phyloP scores from a whole-genome alignment of 2,888 invertebrate genomes.

The Drosophila birchii region DNA sequence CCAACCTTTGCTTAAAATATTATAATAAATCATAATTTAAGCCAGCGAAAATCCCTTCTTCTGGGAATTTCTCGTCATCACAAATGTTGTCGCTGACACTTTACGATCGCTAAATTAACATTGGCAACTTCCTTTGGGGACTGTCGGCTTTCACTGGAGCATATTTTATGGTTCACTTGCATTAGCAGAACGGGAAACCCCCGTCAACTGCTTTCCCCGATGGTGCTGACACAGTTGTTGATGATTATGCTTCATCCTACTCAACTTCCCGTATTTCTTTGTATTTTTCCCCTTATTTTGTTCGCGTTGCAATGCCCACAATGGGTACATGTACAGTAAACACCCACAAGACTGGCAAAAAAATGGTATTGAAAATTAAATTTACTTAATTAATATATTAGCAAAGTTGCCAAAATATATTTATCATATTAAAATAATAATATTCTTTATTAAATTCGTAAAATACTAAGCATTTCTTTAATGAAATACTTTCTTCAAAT shows the following conservation, averaged over 20 bases:
- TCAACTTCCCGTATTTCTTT: slow-evolving; percentile 22
- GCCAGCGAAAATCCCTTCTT: background rate
- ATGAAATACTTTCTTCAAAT: rapidly evolving
- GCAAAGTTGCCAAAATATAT: too few relatives aligned
- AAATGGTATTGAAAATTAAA: background rate
- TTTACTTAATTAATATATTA: too few relatives aligned
- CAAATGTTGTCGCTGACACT: slow-evolving; percentile 22
- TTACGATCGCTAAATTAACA: slow-evolving; percentile 20
- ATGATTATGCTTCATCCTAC: slow-evolving; percentile 53
- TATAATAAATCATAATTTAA: slow-evolving; percentile 3
- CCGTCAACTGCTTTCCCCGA: slow-evolving; percentile 12
- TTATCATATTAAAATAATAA: background rate
- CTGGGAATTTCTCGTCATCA: background rate
- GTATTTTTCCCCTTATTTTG: background rate
- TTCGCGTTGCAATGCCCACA: slow-evolving; percentile 52
- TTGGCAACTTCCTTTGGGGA: slow-evolving; percentile 33
- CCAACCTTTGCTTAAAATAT: background rate
- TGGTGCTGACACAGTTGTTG: slow-evolving; percentile 54
- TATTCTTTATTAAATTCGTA: too few relatives aligned
- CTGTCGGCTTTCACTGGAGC: slow-evolving; percentile 59
- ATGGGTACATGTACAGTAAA: slow-evolving; percentile 36
- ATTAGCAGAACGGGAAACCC: slow-evolving; percentile 24
- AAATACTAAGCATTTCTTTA: background rate
- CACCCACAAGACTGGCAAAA: too few relatives aligned
- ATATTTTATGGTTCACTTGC: slow-evolving; percentile 78